Conservation (phyloP, 2,797 vertebrate genomes). For the Centroberyx gerrardi region DNA sequence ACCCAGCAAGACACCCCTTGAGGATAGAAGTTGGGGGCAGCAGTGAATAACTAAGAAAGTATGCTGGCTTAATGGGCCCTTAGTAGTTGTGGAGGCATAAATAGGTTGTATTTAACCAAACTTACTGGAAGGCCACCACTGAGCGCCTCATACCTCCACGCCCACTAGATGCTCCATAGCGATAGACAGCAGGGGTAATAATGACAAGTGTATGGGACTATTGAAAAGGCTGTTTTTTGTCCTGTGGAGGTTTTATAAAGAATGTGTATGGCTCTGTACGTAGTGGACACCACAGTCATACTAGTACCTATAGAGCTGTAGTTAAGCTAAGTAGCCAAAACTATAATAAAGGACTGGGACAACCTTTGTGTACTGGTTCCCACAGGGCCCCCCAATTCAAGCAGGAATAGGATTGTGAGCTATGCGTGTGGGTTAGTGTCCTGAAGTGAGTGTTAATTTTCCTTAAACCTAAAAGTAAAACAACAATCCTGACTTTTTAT, state of each 20-base stretch:
- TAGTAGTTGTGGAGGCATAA: background rate
- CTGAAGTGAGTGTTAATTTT: background rate
- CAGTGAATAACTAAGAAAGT: background rate
- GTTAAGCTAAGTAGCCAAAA: background rate
- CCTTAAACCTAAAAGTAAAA: background rate
- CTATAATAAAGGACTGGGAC: background rate
- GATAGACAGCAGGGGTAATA: constrained; percentile 19
- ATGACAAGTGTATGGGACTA: constrained; percentile 2
- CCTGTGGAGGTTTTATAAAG: constrained; percentile 9
- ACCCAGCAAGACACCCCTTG: background rate
- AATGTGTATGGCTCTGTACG: background rate
- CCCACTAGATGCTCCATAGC: background rate
- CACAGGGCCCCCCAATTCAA: background rate
- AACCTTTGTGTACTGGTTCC: background rate
- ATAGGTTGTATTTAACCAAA: background rate
- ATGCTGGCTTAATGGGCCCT: background rate
- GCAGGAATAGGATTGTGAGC: background rate
- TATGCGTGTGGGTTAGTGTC: background rate
- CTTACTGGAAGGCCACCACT: background rate
- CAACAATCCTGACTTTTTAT: background rate
- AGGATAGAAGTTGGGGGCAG: constrained; percentile 8
- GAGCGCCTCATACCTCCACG: background rate
- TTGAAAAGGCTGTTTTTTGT: constrained; percentile 4
- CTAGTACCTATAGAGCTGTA: background rate
- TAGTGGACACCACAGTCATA: background rate